A percentile compares a stretch with the other conserved stretches of the same genome.
phyloP scores from a whole-genome alignment of 1,140 invertebrate species.

The Rhopalosiphum maidis region DNA sequence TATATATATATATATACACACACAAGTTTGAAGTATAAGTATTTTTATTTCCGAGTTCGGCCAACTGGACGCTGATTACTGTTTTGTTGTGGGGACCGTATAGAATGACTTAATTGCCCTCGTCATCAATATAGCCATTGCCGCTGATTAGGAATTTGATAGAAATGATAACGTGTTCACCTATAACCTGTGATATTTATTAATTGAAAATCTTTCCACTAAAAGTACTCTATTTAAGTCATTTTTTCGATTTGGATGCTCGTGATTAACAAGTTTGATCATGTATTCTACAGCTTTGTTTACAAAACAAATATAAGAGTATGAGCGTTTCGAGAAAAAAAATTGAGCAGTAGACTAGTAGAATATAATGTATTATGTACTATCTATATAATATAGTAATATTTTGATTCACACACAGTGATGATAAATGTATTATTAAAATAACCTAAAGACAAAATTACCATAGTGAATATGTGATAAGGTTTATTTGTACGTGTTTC shows the following conservation, averaged over 20 bases:
- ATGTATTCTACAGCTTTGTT: not conserved
- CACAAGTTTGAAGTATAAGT: not conserved
- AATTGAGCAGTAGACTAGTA: not conserved
- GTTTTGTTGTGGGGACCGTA: not conserved
- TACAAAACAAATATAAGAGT: not conserved
- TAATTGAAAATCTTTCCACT: not conserved
- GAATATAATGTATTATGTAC: not conserved
- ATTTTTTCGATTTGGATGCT: not conserved
- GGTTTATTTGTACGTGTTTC: not conserved
- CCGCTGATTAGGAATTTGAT: not conserved
- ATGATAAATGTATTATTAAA: not conserved
- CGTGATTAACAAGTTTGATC: not conserved
- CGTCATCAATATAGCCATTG: not conserved
- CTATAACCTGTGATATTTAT: not conserved
- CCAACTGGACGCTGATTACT: not conserved
- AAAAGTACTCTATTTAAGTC: not conserved
- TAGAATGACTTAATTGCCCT: not conserved
- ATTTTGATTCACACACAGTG: not conserved
- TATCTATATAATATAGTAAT: not conserved
- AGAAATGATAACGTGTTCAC: not conserved
- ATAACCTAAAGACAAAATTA: not conserved
- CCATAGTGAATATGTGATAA: too few species aligned
- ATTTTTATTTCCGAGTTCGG: not conserved
- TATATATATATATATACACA: too few species aligned
- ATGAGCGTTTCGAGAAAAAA: not conserved